Evolutionary conservation across 1,140 invertebrate genomes (phyloP).

Genomic region (Pseudoatta argentina): DNA sequence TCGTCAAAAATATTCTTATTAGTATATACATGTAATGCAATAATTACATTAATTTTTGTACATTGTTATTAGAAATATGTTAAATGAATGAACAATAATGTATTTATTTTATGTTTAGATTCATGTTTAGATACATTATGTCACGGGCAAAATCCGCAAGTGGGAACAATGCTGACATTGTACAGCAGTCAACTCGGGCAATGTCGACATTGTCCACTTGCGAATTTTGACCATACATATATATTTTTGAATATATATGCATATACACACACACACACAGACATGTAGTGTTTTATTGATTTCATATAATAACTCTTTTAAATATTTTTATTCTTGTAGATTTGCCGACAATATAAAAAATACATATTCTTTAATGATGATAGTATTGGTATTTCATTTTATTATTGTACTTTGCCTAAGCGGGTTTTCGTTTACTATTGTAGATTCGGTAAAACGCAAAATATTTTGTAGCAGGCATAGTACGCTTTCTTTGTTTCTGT

Average conservation of each 20-base stretch:
- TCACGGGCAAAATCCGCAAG: too few species aligned
- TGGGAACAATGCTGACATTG: too few species aligned
- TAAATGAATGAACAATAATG: too few species aligned
- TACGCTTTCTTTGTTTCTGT: too few species aligned
- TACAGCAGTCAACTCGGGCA: too few species aligned
- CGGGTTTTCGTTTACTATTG: conserved; percentile 7
- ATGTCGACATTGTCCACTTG: too few species aligned
- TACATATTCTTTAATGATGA: not conserved
- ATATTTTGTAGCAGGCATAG: not conserved
- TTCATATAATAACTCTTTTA: not conserved
- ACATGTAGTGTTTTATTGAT: not conserved
- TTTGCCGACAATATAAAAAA: conserved; percentile 26
- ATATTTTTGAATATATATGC: not conserved
- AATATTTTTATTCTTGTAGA: not conserved
- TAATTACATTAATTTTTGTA: too few species aligned
- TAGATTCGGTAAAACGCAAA: not conserved
- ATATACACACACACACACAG: too few species aligned
- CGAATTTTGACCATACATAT: not conserved
- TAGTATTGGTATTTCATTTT: conserved; percentile 4
- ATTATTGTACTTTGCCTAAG: conserved; percentile 11
- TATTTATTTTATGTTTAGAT: not conserved
- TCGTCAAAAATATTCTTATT: too few species aligned
- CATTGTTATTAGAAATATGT: too few species aligned
- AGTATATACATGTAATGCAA: too few species aligned
- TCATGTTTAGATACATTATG: too few species aligned